Evolutionary conservation across 2,113 vertebrate genomes (phyloP).

Genomic region (Ceyx margarethae): DNA sequence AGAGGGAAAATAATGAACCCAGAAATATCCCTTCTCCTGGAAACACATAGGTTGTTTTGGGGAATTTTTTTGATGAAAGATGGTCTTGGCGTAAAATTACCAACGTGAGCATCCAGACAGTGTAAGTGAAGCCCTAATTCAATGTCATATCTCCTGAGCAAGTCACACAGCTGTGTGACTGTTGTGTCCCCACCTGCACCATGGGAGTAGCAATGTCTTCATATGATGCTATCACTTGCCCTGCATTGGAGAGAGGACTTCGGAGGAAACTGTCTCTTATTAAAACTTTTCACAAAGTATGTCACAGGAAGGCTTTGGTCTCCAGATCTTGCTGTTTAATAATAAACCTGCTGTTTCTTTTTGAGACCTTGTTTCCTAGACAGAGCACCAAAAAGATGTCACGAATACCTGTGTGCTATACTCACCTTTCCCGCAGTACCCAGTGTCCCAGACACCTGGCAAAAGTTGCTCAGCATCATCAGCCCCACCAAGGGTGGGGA

Average conservation of each 20-base stretch:
- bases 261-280: neutral
- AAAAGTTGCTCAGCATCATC: neutral
- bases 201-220: neutral
- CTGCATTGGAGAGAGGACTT: neutral
- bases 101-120: neutral
- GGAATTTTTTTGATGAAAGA: neutral
- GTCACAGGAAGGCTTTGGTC: neutral
- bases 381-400: constrained; percentile 16
- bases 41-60: neutral
- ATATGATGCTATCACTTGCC: neutral
- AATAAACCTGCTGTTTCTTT: constrained; percentile 60
- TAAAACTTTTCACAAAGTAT: neutral
- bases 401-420: neutral
- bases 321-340: neutral
- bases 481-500: neutral
- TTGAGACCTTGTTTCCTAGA: constrained; percentile 23
- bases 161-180: rapidly evolving
- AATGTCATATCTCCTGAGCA: neutral
- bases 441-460: neutral
- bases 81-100: neutral
- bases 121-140: rapidly evolving
- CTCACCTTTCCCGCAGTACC: neutral
- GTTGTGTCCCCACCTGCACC: neutral
- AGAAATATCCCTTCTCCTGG: neutral
- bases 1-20: neutral